Evolutionary conservation across 2,797 vertebrate genomes (phyloP), one percentile per base, ranked within the genome.

Genomic region (Bovichtus diacanthus): DNA sequence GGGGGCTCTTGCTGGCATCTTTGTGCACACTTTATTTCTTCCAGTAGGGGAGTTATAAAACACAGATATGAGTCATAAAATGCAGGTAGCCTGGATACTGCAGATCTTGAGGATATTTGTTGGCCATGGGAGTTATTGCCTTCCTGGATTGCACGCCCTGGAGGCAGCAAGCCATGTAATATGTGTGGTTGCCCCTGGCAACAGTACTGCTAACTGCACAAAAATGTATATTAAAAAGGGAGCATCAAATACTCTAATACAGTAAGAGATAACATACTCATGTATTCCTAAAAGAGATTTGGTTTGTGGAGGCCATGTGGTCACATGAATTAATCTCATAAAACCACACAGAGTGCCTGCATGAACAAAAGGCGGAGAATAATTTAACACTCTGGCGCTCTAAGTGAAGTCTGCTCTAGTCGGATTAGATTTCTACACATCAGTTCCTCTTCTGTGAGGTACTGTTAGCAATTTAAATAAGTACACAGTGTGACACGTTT

Each of bases 101-200:
- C 70, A 80, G 62, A 83, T 90, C 72, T 87, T 85, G 75, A 76
- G 81, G 87, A 88, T 87, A 92, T 89, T 83, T 84, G 77, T 74
- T 74, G 81, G 84, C 85, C 70, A 84, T 29, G 81, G 74, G 79
- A 93, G 85, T 84, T 90, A 90, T 83, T 93, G 87, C 78, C 61
- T 90, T 88, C 73, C 86, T 80, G 80, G 81, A 90, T 23, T 53
- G 80, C 80, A 83, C 21, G 23, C 80, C 80, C 23, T 3, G 81
- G 86, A 88, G 81, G 82, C 84, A 85, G 64, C 68, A 83, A 78
- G 74, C 74, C 78, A 77, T 88, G 78, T 71, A 84, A 86, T 90
- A 83, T 87, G 84, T 89, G 87, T 80, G 85, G 91, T 88, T 90
- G 84, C 88, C 77, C 83, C 27, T 88, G 65, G 90, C 90, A 93